These are phyloP conservation scores for Prosopocoilus inquinatus DNA, from an alignment of 2,888 invertebrate genomes.

Conservation along the genomic window DNA sequence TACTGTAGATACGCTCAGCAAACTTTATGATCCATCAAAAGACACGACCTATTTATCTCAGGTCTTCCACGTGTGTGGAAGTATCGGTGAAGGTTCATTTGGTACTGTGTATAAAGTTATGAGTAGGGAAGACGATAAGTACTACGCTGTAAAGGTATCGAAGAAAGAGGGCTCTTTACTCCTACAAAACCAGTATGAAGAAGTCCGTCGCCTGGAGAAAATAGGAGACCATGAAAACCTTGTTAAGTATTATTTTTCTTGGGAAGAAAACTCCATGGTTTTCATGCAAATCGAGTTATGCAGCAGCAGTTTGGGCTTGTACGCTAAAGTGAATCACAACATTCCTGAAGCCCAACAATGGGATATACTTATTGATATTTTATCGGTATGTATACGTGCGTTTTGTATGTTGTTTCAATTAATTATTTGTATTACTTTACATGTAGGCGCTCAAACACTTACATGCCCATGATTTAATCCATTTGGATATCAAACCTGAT, in stretches of 20 bases:
- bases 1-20: conserved; percentile 38
- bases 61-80: conserved; percentile 60
- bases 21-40: conserved; percentile 45
- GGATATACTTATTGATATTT: conserved; percentile 65
- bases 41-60: conserved; percentile 62
- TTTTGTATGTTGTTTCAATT: not conserved
- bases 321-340: conserved; percentile 55
- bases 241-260: conserved; percentile 65
- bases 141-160: conserved; percentile 71
- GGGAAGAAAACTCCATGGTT: conserved; percentile 69
- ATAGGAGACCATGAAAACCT: conserved; percentile 67
- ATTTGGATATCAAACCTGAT: conserved; percentile 76
- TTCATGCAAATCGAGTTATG: conserved; percentile 74
- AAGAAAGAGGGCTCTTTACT: conserved; percentile 58
- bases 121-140: conserved; percentile 62
- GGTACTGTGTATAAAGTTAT: conserved; percentile 70
- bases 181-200: conserved; percentile 58
- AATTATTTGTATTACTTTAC: not conserved
- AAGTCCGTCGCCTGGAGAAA: conserved; percentile 67
- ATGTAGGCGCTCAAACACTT: conserved; percentile 63
- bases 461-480: conserved; percentile 66
- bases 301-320: conserved; percentile 59
- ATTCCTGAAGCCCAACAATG: conserved; percentile 63
- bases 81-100: conserved; percentile 73
- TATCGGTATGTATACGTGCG: conserved; percentile 37